Conservation (phyloP, 2,797 vertebrate genomes). For the Corythornis leucogaster region DNA sequence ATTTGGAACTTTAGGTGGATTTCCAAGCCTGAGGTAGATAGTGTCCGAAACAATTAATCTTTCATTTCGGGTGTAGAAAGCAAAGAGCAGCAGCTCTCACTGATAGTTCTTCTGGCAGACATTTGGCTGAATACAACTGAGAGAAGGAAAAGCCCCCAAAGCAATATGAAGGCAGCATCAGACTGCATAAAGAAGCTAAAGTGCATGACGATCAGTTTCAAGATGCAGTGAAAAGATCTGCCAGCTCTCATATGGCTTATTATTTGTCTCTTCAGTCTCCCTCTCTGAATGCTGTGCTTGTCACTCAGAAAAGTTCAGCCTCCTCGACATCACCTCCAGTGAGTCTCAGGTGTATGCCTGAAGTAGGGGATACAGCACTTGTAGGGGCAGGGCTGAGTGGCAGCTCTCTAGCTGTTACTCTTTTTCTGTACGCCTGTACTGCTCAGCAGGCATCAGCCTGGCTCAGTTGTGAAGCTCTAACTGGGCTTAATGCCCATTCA, state of each 20-base stretch:
- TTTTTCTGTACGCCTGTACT: rapidly evolving
- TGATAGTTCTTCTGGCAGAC: not conserved
- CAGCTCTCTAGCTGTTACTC: not conserved
- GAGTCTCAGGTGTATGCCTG: not conserved
- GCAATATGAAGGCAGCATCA: not conserved
- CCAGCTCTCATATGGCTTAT: not conserved
- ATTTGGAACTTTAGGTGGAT: not conserved
- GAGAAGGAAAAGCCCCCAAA: slow-evolving; percentile 2
- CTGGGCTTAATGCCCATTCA: not conserved
- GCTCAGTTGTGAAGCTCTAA: not conserved
- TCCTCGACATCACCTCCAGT: not conserved
- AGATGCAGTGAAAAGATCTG: not conserved
- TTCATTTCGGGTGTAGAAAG: not conserved
- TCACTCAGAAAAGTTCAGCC: not conserved
- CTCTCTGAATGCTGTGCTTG: not conserved
- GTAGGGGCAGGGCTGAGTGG: not conserved
- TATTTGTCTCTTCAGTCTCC: not conserved
- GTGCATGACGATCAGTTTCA: not conserved
- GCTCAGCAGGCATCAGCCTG: not conserved
- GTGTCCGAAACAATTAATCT: slow-evolving; percentile 21
- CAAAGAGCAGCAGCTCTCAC: not conserved
- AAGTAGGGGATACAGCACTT: not conserved
- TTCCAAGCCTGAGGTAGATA: slow-evolving; percentile 12
- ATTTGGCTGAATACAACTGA: not conserved
- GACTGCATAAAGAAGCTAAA: not conserved